Conservation (phyloP, 1,140 invertebrate species). For the Drosophila carrolli region DNA sequence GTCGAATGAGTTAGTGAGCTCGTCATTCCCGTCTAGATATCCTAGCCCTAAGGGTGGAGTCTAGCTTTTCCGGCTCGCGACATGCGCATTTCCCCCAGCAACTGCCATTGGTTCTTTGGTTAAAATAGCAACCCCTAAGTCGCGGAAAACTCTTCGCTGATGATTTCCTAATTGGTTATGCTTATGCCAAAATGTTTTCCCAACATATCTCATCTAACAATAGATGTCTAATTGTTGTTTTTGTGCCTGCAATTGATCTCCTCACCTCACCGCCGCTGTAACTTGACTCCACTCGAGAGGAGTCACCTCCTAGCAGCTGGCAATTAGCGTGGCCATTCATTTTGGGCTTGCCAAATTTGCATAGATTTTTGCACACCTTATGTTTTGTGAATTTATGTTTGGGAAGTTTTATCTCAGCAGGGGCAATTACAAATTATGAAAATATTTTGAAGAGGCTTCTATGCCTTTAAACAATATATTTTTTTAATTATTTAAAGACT, state of each 20-base stretch:
- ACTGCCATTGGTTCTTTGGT: slow-evolving; percentile 45
- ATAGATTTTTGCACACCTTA: slow-evolving; percentile 12
- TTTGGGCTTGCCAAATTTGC: slow-evolving; percentile 33
- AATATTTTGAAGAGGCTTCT: background rate
- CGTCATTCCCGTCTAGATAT: slow-evolving; percentile 14
- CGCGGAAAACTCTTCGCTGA: slow-evolving; percentile 7
- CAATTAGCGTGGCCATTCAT: slow-evolving; percentile 62
- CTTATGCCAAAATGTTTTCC: slow-evolving; percentile 34
- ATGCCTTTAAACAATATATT: background rate
- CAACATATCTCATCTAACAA: slow-evolving; percentile 49
- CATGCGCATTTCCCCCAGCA: slow-evolving; percentile 55
- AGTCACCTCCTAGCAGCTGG: slow-evolving; percentile 40
- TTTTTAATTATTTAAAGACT: background rate
- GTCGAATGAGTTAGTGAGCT: slow-evolving; percentile 59
- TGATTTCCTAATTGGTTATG: slow-evolving; percentile 66
- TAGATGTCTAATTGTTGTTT: slow-evolving; percentile 56
- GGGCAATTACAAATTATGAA: background rate
- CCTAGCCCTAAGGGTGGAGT: slow-evolving; percentile 54
- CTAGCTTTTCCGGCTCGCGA: slow-evolving; percentile 13
- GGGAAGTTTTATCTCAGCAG: background rate
- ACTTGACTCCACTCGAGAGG: slow-evolving; percentile 19
- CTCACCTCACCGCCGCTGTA: slow-evolving; percentile 12
- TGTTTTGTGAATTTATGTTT: slow-evolving; percentile 12
- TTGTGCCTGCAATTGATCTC: slow-evolving; percentile 11
- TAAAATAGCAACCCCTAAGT: slow-evolving; percentile 47